Percentiles rank a stretch among this genome's conserved stretches.
These are phyloP conservation scores for Tenthredo scrophulariae DNA, from an alignment of 2,888 invertebrate genomes.

Conservation along the genomic window DNA sequence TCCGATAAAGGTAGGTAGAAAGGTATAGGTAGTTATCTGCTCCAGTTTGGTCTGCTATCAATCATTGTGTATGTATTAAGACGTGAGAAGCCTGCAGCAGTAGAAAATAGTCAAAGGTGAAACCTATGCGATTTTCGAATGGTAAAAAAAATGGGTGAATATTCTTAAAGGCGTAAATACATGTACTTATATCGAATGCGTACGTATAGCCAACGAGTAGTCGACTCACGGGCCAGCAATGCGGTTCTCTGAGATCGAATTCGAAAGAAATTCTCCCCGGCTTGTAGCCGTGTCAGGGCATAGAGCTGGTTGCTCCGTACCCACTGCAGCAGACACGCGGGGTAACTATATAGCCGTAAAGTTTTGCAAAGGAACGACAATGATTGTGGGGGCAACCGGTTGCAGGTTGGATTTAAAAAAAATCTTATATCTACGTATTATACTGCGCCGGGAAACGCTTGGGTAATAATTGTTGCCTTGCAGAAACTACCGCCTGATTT, in stretches of 20 bases:
- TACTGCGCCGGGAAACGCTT: conserved; percentile 33
- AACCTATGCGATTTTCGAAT: not conserved
- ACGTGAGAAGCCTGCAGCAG: not conserved
- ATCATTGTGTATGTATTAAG: not conserved
- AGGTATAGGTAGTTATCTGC: not conserved
- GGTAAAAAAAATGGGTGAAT: not conserved
- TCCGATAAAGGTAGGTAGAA: not conserved
- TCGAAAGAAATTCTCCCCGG: conserved; percentile 66
- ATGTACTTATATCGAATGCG: not conserved
- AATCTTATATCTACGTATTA: conserved; percentile 21
- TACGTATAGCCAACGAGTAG: conserved; percentile 25
- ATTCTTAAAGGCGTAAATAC: conserved; percentile 4
- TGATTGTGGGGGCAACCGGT: conserved; percentile 76
- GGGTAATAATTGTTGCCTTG: conserved; percentile 36
- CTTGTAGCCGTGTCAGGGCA: conserved; percentile 29
- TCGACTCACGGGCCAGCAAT: conserved; percentile 73
- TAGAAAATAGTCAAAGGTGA: not conserved
- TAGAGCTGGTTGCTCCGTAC: conserved; percentile 45
- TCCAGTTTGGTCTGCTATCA: conserved; percentile 7
- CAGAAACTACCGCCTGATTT: not conserved
- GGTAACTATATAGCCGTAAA: conserved; percentile 53
- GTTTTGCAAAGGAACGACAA: conserved; percentile 75
- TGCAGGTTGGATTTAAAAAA: conserved; percentile 62
- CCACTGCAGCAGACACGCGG: conserved; percentile 21
- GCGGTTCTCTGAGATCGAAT: conserved; percentile 66